Evolutionary conservation across 1,140 invertebrate species (phyloP), one percentile per base, ranked within the genome.

Genomic region (Cotesia typhae): DNA sequence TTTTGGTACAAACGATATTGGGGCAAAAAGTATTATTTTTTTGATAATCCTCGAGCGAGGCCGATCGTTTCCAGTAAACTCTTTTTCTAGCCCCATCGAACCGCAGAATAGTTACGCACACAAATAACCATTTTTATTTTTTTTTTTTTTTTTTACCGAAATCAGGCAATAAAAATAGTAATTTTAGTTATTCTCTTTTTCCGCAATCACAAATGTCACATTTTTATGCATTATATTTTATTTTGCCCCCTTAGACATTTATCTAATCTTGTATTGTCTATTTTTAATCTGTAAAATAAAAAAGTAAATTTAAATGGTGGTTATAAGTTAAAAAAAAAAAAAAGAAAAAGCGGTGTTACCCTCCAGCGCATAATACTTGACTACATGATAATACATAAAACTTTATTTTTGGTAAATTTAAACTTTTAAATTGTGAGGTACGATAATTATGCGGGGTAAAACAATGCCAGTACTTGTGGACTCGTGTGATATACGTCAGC

Each of bases 351-450:
- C n/a, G 17, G 59, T 12, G 59, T 12, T 67, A 14, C 14, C 71
- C 52, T 61, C 55, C 36, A 52, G n/a, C 71, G 41, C 10, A 47
- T 47, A 9, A 47, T 47, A 47, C 41, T 47, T 47, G 41, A 47
- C 37, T 59, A 60, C 79, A 80, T 80, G 82, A 85, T 85, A 86
- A 86, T 85, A 86, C 82, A 85, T 85, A 83, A 85, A 85, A 83
- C 84, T 86, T 85, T 84, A 85, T 85, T 84, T 86, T 84, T 71
- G 83, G 82, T 81, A 82, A 84, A 85, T 83, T 86, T 87, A 82
- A 83, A 87, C 81, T 85, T 85, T 85, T 47, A 85, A 85, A 87
- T 85, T 83, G 81, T 81, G 82, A 83, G 83, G 84, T 83, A 82
- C 80, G 78, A 83, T 85, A 86, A 85, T 87, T 85, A 85, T 85